Conservation (phyloP, 2,888 invertebrate species). For the Electrophaes corylata region DNA sequence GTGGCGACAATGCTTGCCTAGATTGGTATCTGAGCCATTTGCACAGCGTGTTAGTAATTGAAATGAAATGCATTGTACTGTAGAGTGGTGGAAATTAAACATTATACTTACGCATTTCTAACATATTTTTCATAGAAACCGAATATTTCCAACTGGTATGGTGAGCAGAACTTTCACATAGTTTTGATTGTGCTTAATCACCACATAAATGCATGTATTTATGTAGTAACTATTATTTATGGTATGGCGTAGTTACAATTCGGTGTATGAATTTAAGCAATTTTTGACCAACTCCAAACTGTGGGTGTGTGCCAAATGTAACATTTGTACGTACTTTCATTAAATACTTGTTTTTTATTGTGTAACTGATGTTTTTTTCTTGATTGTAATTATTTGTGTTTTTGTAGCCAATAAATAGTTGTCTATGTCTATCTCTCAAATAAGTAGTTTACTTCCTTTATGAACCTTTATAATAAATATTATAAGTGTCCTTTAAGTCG, state of each 20-base stretch:
- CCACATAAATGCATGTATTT: neutral
- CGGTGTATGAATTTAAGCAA: neutral
- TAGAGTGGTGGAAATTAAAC: constrained; percentile 28
- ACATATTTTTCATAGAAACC: constrained; percentile 27
- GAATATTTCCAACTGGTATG: constrained; percentile 20
- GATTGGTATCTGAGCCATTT: constrained; percentile 38
- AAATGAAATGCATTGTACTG: constrained; percentile 34
- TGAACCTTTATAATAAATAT: too few species aligned
- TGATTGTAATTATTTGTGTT: too few species aligned
- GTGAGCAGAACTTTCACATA: constrained; percentile 21
- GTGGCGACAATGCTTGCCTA: constrained; percentile 26
- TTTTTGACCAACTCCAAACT: too few species aligned
- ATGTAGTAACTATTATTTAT: neutral
- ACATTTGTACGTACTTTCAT: too few species aligned
- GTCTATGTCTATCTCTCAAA: too few species aligned
- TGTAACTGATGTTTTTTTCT: too few species aligned
- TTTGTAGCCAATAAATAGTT: too few species aligned
- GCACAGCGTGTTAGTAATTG: constrained; percentile 32
- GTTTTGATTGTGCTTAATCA: constrained; percentile 4
- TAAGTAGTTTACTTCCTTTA: too few species aligned
- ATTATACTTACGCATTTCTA: constrained; percentile 26
- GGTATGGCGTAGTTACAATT: neutral
- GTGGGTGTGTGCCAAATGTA: too few species aligned
- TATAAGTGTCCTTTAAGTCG: too few species aligned
- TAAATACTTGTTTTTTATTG: too few species aligned